Evolutionary conservation across 2,888 invertebrate genomes (phyloP), one percentile per base, ranked within the genome.

Genomic region (Synanthedon tipuliformis): DNA sequence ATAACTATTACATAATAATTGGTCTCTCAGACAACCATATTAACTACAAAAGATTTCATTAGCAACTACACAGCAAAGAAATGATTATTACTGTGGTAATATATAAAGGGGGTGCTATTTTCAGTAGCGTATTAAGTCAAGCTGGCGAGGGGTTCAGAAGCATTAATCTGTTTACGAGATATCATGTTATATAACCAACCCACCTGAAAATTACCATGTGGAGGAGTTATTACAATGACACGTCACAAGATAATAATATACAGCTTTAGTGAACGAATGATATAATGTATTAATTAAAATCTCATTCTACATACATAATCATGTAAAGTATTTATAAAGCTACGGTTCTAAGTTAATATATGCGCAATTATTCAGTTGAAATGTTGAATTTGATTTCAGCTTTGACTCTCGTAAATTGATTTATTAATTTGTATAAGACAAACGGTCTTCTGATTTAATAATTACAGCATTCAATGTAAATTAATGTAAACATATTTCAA

Each of bases 81-180:
- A 71, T 68, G 61, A 70, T 72, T 67, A 66, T 66, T 56, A 63
- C 69, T 54, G 60, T 57, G 58, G 59, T 49, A 58, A 54, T 57
- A 56, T 65, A 55, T 56, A 59, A 54, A 59, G 61, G 60, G 53
- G 59, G 61, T 61, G 70, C 66, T 71, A 70, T 75, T 77, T 79
- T 77, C 74, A 77, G 75, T 75, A 74, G 63, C 70, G 65, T 69
- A 73, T 78, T 73, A 78, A 79, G 70, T 78, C 73, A 73, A 73
- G 71, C 71, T 66, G 65, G 61, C 63, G 64, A 60, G 65, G 61
- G 59, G 68, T 12, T 12, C 27, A 34, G 65, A 63, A 64, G 63
- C 65, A 76, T 77, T 78, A 81, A 79, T 78, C 74, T 80, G 79
- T 79, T 80, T 75, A 80, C 74, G 75, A 72, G 72, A 74, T 71